Percentiles rank a stretch among this genome's conserved stretches.
phyloP scores from a whole-genome alignment of 1,140 invertebrate genomes.

The Drosophila pallidifrons region DNA sequence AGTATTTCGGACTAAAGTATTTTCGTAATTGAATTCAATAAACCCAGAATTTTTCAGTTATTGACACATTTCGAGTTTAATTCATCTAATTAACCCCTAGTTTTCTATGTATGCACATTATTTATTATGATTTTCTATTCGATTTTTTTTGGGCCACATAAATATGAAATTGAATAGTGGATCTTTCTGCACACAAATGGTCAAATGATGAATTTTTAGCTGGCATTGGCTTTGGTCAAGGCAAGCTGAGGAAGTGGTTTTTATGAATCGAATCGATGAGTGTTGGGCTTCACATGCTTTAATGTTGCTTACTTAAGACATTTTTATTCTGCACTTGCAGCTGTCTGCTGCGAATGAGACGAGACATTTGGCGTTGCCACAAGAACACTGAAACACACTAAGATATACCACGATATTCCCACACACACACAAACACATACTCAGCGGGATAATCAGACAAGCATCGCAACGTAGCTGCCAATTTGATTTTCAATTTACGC shows the following conservation, averaged over 20 bases:
- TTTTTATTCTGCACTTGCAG: constrained; percentile 55
- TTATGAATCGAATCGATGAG: constrained; percentile 18
- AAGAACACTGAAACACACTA: too few species aligned
- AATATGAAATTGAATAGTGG: too few species aligned
- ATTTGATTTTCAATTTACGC: constrained; percentile 15
- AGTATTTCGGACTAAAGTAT: too few species aligned
- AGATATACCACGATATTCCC: too few species aligned
- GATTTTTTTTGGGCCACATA: too few species aligned
- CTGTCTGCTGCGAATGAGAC: constrained; percentile 53
- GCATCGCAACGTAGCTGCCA: constrained; percentile 2
- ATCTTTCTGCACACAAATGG: too few species aligned
- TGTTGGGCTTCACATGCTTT: constrained; percentile 32
- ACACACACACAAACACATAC: neutral
- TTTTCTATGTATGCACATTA: neutral
- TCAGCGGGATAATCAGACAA: neutral
- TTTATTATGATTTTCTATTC: constrained; percentile 10
- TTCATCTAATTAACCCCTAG: too few species aligned
- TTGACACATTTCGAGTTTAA: too few species aligned
- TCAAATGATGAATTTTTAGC: neutral
- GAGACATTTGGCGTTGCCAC: constrained; percentile 60
- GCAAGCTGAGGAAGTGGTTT: constrained; percentile 1
- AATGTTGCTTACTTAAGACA: constrained; percentile 73
- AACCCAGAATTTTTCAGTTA: too few species aligned
- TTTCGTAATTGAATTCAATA: too few species aligned
- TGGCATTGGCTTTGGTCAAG: neutral